These are phyloP conservation scores for Thaumetopoea pityocampa DNA, from an alignment of 1,140 invertebrate species.

Conservation along the genomic window DNA sequence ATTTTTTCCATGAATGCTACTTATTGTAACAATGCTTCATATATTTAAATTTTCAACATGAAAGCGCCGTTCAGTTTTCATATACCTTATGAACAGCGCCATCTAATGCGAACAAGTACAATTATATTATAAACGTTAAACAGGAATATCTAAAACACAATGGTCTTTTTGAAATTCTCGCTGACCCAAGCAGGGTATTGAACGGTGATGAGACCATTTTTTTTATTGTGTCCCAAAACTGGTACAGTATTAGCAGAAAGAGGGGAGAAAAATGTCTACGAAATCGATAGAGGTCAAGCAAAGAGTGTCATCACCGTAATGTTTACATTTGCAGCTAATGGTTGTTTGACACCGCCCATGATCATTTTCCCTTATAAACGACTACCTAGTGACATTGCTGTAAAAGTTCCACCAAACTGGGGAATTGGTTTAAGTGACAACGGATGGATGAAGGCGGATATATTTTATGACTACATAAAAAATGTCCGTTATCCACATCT, in stretches of 20 bases:
- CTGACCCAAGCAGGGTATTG: constrained; percentile 27
- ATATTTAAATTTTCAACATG: too few species aligned
- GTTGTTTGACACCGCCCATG: constrained; percentile 29
- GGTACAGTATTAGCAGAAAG: constrained; percentile 35
- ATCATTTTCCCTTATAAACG: constrained; percentile 39
- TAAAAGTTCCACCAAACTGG: constrained; percentile 37
- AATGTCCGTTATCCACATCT: constrained; percentile 41
- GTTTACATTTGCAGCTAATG: constrained; percentile 35
- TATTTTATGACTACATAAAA: constrained; percentile 46
- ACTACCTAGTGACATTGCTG: constrained; percentile 23
- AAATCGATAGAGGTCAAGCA: constrained; percentile 30
- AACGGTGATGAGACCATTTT: constrained; percentile 59
- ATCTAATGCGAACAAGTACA: too few species aligned
- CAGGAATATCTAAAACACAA: too few species aligned
- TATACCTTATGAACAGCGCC: too few species aligned
- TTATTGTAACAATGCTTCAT: too few species aligned
- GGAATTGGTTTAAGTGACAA: constrained; percentile 36
- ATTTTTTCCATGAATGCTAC: too few species aligned
- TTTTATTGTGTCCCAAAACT: constrained; percentile 38
- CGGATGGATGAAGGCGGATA: constrained; percentile 51
- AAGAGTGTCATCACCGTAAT: constrained; percentile 44
- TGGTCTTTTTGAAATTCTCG: constrained; percentile 11
- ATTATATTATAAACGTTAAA: too few species aligned
- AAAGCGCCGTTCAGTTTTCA: too few species aligned
- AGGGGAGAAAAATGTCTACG: constrained; percentile 45